These are phyloP conservation scores for Drosophila watanabei DNA, from an alignment of 1,140 invertebrate genomes.

Conservation along the genomic window DNA sequence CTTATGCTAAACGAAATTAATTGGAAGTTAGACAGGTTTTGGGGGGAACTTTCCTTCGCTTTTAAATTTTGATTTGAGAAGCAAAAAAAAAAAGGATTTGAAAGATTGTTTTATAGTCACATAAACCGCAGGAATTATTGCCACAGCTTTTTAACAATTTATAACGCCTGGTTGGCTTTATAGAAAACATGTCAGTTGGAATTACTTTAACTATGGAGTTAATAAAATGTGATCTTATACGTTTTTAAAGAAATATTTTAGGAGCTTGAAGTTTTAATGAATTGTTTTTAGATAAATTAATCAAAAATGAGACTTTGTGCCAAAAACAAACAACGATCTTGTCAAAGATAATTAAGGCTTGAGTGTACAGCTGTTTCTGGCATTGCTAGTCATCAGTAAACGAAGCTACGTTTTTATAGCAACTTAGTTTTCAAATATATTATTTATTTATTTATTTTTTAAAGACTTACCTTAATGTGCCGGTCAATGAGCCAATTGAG, in stretches of 20 bases:
- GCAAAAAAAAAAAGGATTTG: conserved; percentile 1
- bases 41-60: conserved; percentile 12
- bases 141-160: conserved; percentile 13
- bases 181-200: conserved; percentile 10
- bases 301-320: too few relatives aligned
- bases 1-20: conserved; percentile 46
- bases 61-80: conserved; percentile 4
- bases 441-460: not conserved
- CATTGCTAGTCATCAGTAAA: too few relatives aligned
- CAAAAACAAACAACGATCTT: too few relatives aligned
- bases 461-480: conserved; percentile 92
- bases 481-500: conserved; percentile 95
- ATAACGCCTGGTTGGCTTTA: conserved; percentile 8
- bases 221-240: not conserved
- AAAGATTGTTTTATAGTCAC: conserved; percentile 21
- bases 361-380: too few relatives aligned
- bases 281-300: too few relatives aligned
- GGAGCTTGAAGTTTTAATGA: too few relatives aligned
- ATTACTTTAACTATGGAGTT: not conserved
- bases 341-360: too few relatives aligned
- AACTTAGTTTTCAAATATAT: too few relatives aligned
- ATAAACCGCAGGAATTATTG: conserved; percentile 13
- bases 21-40: conserved; percentile 61
- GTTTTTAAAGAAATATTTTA: too few relatives aligned
- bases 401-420: too few relatives aligned